Evolutionary conservation across 2,797 vertebrate genomes (phyloP), one percentile per base, ranked within the genome.

Genomic region (Coranthus polyacanthus): DNA sequence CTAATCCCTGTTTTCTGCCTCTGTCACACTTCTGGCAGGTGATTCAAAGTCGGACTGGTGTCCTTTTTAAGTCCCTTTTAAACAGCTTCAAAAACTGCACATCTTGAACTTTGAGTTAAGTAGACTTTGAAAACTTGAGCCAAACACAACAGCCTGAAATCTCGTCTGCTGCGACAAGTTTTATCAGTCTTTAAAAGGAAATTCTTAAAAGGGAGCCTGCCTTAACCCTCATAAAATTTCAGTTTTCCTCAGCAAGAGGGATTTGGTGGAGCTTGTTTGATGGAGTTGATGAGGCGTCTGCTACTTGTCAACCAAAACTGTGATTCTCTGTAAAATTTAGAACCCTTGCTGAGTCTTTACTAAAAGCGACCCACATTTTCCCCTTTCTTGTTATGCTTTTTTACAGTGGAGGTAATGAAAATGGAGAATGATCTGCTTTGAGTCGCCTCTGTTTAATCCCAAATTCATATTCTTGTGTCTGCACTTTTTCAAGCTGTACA

Each of bases 191-290:
- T 58, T 78, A 68, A 81, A 81, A 52, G 67, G 17, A 52, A 38
- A 55, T 75, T 59, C 2, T 54, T 49, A 45, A 58, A 61, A 75
- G 58, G 47, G 53, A 57, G 50, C n/a, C 13, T n/a, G 51, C 34
- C 68, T 82, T 85, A 71, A 46, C 70, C 73, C 72, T 74, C 72
- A 51, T n/a, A n/a, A n/a, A n/a, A n/a, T n/a, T n/a, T 63, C 36
- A 60, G 37, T 63, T 43, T 41, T 68, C 61, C 54, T 65, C 63
- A 63, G 73, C n/a, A 15, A 68, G 41, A 16, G 34, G n/a, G 50
- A 36, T 37, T 67, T 72, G 58, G 79, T 62, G 3, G 17, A 72
- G 62, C 6, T 24, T 3, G 22, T 29, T 29, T 29, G 26, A 29
- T 29, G 6, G 26, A 29, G 6, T 29, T 29, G 6, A 29, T 7